Evolutionary conservation across 2,113 vertebrate species (phyloP).

Genomic region (Gasterosteus nipponicus): DNA sequence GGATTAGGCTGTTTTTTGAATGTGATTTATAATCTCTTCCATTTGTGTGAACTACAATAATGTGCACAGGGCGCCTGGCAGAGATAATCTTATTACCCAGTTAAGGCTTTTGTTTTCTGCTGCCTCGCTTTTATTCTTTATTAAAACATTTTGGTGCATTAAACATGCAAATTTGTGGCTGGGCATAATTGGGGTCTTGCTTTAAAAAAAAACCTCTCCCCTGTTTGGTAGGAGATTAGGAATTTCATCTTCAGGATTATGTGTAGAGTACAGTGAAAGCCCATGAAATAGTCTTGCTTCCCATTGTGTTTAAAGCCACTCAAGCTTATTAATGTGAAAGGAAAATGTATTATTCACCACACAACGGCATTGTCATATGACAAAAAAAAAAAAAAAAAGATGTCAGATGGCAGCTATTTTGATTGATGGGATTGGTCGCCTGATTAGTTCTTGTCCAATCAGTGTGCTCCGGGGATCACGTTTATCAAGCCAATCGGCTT

Average conservation of each 20-base stretch:
- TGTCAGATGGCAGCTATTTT: slow-evolving; percentile 61
- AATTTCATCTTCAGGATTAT: slow-evolving; percentile 83
- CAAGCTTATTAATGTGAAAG: slow-evolving; percentile 79
- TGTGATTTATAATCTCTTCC: slow-evolving; percentile 78
- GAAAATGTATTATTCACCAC: slow-evolving; percentile 72
- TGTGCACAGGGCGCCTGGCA: slow-evolving; percentile 69
- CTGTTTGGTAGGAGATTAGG: slow-evolving; percentile 82
- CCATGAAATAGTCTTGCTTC: slow-evolving; percentile 76
- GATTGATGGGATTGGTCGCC: slow-evolving; percentile 61
- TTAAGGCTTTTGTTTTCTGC: slow-evolving; percentile 80
- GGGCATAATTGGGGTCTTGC: slow-evolving; percentile 81
- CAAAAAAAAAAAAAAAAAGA: slow-evolving; percentile 52
- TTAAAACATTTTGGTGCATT: slow-evolving; percentile 82
- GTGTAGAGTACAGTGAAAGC: slow-evolving; percentile 68
- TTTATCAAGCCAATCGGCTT: slow-evolving; percentile 62
- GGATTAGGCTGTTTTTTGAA: slow-evolving; percentile 78
- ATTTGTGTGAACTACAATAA: slow-evolving; percentile 78
- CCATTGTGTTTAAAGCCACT: slow-evolving; percentile 80
- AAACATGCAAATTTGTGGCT: slow-evolving; percentile 80
- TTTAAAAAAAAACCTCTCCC: slow-evolving; percentile 74
- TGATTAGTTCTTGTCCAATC: slow-evolving; percentile 63
- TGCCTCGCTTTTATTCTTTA: slow-evolving; percentile 79
- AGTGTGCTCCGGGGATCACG: slow-evolving; percentile 38
- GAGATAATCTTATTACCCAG: slow-evolving; percentile 83
- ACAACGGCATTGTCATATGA: slow-evolving; percentile 69